Percentiles rank a stretch among this genome's conserved stretches.
phyloP scores from a whole-genome alignment of 30 jellyfish, hydroid and myxozoan species.

The Phacellophora camtschatica region DNA sequence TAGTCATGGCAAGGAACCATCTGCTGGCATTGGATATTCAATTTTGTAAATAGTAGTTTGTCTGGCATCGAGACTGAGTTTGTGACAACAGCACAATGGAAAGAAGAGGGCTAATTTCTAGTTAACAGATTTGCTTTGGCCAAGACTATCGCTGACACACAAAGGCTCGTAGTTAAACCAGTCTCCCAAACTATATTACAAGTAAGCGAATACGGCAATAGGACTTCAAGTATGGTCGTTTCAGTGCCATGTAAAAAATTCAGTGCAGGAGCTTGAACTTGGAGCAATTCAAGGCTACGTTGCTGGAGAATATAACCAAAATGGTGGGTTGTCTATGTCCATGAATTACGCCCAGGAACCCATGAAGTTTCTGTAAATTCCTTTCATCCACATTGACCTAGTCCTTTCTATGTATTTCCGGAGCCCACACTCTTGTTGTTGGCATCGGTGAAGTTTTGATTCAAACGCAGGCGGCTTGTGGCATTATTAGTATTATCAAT shows the following conservation, averaged over 20 bases:
- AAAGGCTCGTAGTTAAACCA: neutral
- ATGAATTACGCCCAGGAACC: neutral
- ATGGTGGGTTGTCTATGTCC: constrained; percentile 22
- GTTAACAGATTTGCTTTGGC: neutral
- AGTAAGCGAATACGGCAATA: neutral
- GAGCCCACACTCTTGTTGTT: too few relatives aligned
- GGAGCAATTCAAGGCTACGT: neutral
- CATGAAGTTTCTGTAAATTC: neutral
- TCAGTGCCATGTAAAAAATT: neutral
- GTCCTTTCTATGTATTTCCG: constrained; percentile 11
- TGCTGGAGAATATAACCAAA: neutral
- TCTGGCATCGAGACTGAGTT: neutral
- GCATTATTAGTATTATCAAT: too few relatives aligned
- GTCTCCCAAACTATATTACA: neutral
- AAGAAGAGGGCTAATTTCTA: neutral
- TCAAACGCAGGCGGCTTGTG: too few relatives aligned
- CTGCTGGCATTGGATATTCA: constrained; percentile 19
- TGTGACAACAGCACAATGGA: neutral
- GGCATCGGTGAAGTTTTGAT: too few relatives aligned
- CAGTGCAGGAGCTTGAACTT: neutral
- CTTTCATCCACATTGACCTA: constrained; percentile 34
- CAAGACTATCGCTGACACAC: neutral
- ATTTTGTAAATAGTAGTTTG: neutral
- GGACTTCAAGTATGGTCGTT: neutral
- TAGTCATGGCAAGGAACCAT: constrained; percentile 35